A percentile compares a stretch with the other conserved stretches of the same genome.
Evolutionary conservation across 2,888 invertebrate genomes (phyloP).

Genomic region (Drymonia ruficornis): DNA sequence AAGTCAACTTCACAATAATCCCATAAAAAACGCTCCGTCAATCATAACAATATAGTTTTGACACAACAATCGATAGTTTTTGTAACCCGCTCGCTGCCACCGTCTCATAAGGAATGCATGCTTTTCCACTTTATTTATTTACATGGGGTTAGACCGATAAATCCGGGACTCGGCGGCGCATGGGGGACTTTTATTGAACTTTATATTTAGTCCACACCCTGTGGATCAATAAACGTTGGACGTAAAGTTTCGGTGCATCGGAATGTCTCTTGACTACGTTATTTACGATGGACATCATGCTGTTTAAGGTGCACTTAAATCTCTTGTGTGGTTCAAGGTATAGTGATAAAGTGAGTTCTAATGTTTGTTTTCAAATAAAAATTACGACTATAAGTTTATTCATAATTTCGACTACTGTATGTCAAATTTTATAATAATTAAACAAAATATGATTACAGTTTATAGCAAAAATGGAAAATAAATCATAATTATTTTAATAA

Average conservation of each 20-base stretch:
- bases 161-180: slow-evolving; percentile 75
- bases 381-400: too few species aligned
- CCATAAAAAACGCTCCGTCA: slow-evolving; percentile 20
- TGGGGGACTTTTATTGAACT: slow-evolving; percentile 82
- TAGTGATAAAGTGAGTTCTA: background rate
- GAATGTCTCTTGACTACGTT: slow-evolving; percentile 1
- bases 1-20: background rate
- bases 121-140: slow-evolving; percentile 80
- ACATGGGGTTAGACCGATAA: slow-evolving; percentile 82
- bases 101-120: slow-evolving; percentile 81
- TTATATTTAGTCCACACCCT: slow-evolving; percentile 78
- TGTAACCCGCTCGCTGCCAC: slow-evolving; percentile 62
- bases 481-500: too few species aligned
- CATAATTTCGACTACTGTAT: too few species aligned
- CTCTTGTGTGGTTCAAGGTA: background rate
- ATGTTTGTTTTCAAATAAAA: background rate
- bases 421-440: too few species aligned
- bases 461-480: background rate
- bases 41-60: slow-evolving; percentile 54
- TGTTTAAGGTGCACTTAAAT: background rate
- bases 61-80: slow-evolving; percentile 67
- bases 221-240: slow-evolving; percentile 70
- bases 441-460: too few species aligned
- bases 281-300: slow-evolving; percentile 1
- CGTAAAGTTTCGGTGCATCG: slow-evolving; percentile 58